These are phyloP conservation scores for Heliconius erato DNA, from an alignment of 2,888 invertebrate genomes.

Conservation along the genomic window DNA sequence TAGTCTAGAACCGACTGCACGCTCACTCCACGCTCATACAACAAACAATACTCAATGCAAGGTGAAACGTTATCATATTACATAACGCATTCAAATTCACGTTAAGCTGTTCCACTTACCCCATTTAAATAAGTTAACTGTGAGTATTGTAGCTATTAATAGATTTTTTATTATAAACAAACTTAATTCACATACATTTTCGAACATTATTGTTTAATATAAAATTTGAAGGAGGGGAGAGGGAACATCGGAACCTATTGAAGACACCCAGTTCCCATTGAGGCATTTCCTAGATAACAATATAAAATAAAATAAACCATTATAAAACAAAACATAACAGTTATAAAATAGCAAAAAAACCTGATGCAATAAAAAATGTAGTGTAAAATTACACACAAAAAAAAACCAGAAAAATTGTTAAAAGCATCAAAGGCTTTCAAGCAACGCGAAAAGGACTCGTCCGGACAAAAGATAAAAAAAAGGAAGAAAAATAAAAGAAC, in stretches of 20 bases:
- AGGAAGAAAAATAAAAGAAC: conserved; percentile 40
- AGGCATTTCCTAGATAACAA: too few species aligned
- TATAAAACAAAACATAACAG: not conserved
- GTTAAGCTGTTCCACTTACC: conserved; percentile 31
- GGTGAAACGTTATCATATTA: conserved; percentile 45
- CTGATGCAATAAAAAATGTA: conserved; percentile 3
- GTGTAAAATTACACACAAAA: not conserved
- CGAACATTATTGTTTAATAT: not conserved
- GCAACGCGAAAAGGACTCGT: conserved; percentile 62
- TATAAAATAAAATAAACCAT: not conserved
- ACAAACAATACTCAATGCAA: conserved; percentile 46
- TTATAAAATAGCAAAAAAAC: not conserved
- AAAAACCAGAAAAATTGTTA: conserved; percentile 58
- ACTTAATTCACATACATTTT: not conserved
- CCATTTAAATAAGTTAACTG: conserved; percentile 32
- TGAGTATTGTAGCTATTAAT: conserved; percentile 12
- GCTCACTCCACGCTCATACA: conserved; percentile 34
- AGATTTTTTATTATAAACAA: not conserved
- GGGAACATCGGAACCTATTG: too few species aligned
- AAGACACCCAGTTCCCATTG: too few species aligned
- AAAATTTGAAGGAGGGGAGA: too few species aligned
- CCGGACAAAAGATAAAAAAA: conserved; percentile 50
- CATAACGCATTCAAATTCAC: conserved; percentile 41
- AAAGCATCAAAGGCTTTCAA: conserved; percentile 55
- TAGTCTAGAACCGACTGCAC: not conserved